Base-by-base conservation (phyloP, 2,113 vertebrate genomes). In the Bothrops jararaca region DNA sequence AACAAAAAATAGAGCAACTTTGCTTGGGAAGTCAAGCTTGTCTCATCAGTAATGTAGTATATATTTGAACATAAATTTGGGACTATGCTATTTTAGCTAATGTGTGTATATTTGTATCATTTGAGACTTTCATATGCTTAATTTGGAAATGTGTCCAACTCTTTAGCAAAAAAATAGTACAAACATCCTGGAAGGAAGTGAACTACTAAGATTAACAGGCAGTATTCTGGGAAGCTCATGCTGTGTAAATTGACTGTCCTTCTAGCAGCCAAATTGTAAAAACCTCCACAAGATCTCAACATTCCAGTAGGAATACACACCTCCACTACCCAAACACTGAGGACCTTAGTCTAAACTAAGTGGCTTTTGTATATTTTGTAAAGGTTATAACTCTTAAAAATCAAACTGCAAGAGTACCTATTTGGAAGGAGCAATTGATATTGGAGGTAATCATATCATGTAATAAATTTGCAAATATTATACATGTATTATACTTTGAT, bases 11-110 rank as follows among this genome's bases (percentile, higher is more conserved):
- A n/a, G 0, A 48, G 54, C 5, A 34, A 23, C 12, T 93, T 45
- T 0, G 0, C 88, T 48, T 12, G 13, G 18, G 3, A n/a, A 24
- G 18, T 45, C 6, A 54, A 10, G 57, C 2, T 26, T 6, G 56
- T 58, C 50, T 69, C n/a, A 52, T 22, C 53, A 24, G 2, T 29
- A 64, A 86, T 52, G 8, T 18, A 80, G 12, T 42, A 34, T 34
- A 45, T 58, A 34, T n/a, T 22, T 57, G 29, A 57, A 85, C 1
- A 5, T 80, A 85, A 85, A n/a, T 8, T 92, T 24, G 18, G 13
- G 5, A 4, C 52, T 54, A 23, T 52, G 29, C 57, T 50, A n/a
- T 50, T 22, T 29, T 87, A 22, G 26, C 39, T 39, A 64, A 92
- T 0, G 2, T 69, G 3, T 64, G 4, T 23, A 3, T 86, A 1